Evolutionary conservation across 2,888 invertebrate species (phyloP).

Genomic region (Eurytoma adleriae): DNA sequence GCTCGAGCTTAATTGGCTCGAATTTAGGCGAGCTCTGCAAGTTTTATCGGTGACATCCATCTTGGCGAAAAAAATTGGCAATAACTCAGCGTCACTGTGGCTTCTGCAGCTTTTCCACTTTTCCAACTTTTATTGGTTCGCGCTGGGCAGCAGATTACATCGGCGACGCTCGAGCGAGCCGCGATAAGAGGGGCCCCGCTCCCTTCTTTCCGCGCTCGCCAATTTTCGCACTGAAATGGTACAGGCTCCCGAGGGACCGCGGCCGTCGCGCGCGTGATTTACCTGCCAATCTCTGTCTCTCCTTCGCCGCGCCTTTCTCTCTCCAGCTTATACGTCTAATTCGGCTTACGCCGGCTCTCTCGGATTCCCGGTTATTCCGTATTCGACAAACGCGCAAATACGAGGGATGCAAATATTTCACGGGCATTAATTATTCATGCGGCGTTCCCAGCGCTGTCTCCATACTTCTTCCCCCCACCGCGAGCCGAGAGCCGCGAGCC

Average conservation of each 20-base stretch:
- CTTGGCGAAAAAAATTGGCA: neutral
- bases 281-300: conserved; percentile 38
- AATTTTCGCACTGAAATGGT: conserved; percentile 34
- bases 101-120: neutral
- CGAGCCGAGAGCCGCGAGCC: no score
- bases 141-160: neutral
- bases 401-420: conserved; percentile 59
- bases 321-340: neutral
- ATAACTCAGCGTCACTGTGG: neutral
- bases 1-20: neutral
- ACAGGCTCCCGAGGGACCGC: conserved; percentile 13
- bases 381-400: conserved; percentile 54
- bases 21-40: neutral
- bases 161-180: neutral
- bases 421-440: conserved; percentile 61
- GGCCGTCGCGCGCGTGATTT: conserved; percentile 17
- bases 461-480: conserved; percentile 32
- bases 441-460: conserved; percentile 46
- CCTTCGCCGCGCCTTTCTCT: neutral
- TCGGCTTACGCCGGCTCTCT: neutral
- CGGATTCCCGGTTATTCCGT: conserved; percentile 40
- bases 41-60: conserved; percentile 16
- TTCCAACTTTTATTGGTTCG: neutral
- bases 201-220: neutral
- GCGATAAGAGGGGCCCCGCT: neutral